These are phyloP conservation scores for Itoplectis maculator DNA, from an alignment of 2,888 invertebrate species.

Conservation along the genomic window DNA sequence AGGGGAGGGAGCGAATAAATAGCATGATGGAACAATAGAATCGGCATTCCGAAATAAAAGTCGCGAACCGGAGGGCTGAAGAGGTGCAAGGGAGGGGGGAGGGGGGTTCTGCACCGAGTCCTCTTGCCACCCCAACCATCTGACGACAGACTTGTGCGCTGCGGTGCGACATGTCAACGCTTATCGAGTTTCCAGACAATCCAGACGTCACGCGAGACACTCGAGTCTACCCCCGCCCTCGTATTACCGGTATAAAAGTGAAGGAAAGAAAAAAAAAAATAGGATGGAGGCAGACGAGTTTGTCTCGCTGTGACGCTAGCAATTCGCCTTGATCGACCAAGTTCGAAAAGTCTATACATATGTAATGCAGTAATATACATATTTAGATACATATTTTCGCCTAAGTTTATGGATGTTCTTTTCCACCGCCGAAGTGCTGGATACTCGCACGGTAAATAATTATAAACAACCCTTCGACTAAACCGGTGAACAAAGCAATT, in stretches of 20 bases:
- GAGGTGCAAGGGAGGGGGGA: too few species aligned
- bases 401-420: not conserved
- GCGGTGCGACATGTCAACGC: conserved; percentile 68
- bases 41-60: conserved; percentile 12
- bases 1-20: not conserved
- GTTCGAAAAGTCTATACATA: conserved; percentile 57
- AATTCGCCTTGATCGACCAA: conserved; percentile 54
- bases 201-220: conserved; percentile 69
- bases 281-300: conserved; percentile 22
- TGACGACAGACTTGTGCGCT: conserved; percentile 52
- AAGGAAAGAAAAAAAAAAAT: conserved; percentile 15
- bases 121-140: conserved; percentile 25
- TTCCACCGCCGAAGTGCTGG: not conserved
- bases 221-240: conserved; percentile 46
- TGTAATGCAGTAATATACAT: conserved; percentile 43
- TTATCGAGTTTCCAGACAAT: conserved; percentile 71
- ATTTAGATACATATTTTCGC: not conserved
- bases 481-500: not conserved
- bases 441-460: not conserved
- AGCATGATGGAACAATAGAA: not conserved
- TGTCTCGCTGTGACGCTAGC: conserved; percentile 12
- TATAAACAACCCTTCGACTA: not conserved
- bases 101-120: conserved; percentile 32
- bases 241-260: conserved; percentile 25
- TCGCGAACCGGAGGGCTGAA: conserved; percentile 33